Evolutionary conservation across 2,113 vertebrate genomes (phyloP).

Genomic region (Siniperca chuatsi): DNA sequence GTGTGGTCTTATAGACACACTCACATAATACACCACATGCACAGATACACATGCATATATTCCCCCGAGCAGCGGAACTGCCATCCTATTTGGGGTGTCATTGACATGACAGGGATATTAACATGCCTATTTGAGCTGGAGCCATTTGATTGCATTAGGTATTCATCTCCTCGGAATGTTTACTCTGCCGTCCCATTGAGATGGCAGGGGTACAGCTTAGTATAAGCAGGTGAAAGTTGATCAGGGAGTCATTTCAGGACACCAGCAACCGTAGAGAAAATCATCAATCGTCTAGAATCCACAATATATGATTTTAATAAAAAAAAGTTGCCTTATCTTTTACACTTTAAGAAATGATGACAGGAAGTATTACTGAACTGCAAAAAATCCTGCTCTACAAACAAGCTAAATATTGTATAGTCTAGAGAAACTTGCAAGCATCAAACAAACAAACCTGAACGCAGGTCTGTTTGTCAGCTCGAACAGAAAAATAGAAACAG

Average conservation of each 20-base stretch:
- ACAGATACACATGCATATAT: slow-evolving; percentile 33
- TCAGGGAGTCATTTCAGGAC: slow-evolving; percentile 47
- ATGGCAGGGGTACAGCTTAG: not conserved
- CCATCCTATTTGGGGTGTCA: slow-evolving; percentile 44
- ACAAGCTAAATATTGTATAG: not conserved
- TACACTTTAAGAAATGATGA: not conserved
- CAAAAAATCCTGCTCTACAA: not conserved
- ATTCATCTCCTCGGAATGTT: slow-evolving; percentile 63
- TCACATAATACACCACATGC: not conserved
- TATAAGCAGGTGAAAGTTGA: slow-evolving; percentile 13
- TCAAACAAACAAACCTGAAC: not conserved
- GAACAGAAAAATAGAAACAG: not conserved
- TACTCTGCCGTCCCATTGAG: slow-evolving; percentile 16
- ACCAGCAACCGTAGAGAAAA: not conserved
- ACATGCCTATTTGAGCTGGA: slow-evolving; percentile 54
- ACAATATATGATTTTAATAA: not conserved
- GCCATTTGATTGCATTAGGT: slow-evolving; percentile 74
- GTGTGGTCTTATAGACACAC: slow-evolving; percentile 60
- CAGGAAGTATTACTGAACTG: not conserved
- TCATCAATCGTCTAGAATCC: slow-evolving; percentile 2
- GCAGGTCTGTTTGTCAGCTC: not conserved
- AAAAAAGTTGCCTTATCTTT: not conserved
- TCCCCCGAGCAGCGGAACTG: slow-evolving; percentile 19
- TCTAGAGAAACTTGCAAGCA: not conserved
- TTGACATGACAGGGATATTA: slow-evolving; percentile 61